Evolutionary conservation across 2,888 invertebrate genomes (phyloP), one percentile per base, ranked within the genome.

Genomic region (Eucera pruinosa): DNA sequence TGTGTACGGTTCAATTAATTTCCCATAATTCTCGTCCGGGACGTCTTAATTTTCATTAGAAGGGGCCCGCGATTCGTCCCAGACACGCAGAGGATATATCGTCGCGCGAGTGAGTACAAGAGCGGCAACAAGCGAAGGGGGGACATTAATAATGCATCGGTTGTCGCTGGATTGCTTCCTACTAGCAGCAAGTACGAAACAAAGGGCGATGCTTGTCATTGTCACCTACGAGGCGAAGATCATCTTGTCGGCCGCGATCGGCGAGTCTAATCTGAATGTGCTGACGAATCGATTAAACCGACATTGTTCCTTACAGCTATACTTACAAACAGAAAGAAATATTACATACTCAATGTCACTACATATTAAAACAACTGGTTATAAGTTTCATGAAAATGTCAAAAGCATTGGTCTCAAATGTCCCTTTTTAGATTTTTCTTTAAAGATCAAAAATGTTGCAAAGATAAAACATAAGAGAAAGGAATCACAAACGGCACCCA

Each of bases 71-170:
- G 45, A 62, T 41, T 71, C 67, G 75, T 58, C 61, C 58, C 58
- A 67, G 54, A 48, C 73, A 61, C 82, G 81, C 80, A 47, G 76
- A 73, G 84, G 74, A 77, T 76, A 80, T 82, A 83, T 72, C 72
- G 65, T 73, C 80, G 80, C 75, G 61, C 73, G 85, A 75, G 79
- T 80, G 84, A 82, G 83, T 87, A 84, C 84, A 74, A 78, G 71
- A 84, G 82, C 82, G 82, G 83, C 81, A 87, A 88, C 86, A 82
- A 86, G 80, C 82, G 81, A 82, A 71, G 54, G 83, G 84, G 84
- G 83, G 77, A 84, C 89, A 90, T 90, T 87, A 89, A 90, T 89
- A 89, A 90, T 89, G 88, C 89, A 90, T 90, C 84, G 87, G 77
- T 84, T 78, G 87, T 84, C 88, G 79, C 80, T 79, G 79, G 77